phyloP scores from a whole-genome alignment of 1,140 invertebrate genomes.

The Popillia japonica region DNA sequence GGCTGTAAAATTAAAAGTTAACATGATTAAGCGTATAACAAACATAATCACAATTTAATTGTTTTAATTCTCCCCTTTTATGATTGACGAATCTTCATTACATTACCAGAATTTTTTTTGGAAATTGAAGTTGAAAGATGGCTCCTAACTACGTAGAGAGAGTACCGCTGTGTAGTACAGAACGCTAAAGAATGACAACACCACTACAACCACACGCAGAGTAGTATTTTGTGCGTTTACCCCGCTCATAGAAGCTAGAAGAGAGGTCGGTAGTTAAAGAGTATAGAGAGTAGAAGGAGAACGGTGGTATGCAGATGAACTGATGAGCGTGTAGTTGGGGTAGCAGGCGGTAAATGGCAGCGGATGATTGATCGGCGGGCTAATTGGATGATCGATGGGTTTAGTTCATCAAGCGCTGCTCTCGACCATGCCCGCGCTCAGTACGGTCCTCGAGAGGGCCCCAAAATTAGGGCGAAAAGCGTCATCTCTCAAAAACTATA shows the following conservation, averaged over 20 bases:
- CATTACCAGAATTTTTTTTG: not conserved
- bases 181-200: constrained; percentile 20
- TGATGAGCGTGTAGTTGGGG: constrained; percentile 56
- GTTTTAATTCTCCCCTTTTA: not conserved
- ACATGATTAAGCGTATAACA: not conserved
- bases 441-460: constrained; percentile 22
- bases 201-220: not conserved
- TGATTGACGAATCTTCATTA: constrained; percentile 12
- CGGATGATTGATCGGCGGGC: constrained; percentile 68
- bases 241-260: not conserved
- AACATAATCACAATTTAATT: not conserved
- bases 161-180: not conserved
- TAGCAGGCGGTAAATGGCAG: constrained; percentile 58
- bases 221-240: not conserved
- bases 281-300: constrained; percentile 30
- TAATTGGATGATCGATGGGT: constrained; percentile 72
- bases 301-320: constrained; percentile 59
- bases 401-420: constrained; percentile 61
- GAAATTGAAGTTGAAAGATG: constrained; percentile 21
- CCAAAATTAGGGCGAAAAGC: constrained; percentile 42
- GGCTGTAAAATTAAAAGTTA: not conserved
- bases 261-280: constrained; percentile 37
- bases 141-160: not conserved
- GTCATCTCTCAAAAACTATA: constrained; percentile 43
- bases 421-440: constrained; percentile 40